Evolutionary conservation across 1,140 invertebrate species (phyloP).

Genomic region (Leptopilina boulardi): DNA sequence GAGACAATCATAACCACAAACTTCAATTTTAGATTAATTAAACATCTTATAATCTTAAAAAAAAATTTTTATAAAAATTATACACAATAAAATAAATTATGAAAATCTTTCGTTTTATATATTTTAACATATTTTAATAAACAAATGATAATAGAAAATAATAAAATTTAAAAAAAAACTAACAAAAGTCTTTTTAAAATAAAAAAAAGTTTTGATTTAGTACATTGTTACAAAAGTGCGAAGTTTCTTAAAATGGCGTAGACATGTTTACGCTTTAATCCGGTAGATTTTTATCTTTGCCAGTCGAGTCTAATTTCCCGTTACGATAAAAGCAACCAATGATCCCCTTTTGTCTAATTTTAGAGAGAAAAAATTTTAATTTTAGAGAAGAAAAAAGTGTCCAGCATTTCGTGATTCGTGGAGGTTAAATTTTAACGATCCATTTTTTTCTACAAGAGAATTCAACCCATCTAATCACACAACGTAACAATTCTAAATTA

Average conservation of each 20-base stretch:
- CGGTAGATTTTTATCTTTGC: not conserved
- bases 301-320: not conserved
- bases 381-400: slow-evolving; percentile 9
- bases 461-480: not conserved
- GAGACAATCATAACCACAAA: too few species aligned
- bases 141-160: too few species aligned
- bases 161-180: not conserved
- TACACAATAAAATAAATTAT: too few species aligned
- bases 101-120: too few species aligned
- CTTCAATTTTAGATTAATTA: too few species aligned
- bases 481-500: slow-evolving; percentile 13
- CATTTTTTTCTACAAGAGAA: not conserved
- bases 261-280: slow-evolving; percentile 3
- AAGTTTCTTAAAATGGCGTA: not conserved
- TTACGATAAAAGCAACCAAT: slow-evolving; percentile 19
- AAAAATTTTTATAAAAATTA: too few species aligned
- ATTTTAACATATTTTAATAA: too few species aligned
- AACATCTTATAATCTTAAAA: too few species aligned
- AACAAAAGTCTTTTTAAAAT: not conserved
- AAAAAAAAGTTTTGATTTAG: not conserved
- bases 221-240: not conserved
- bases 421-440: not conserved
- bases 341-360: not conserved
- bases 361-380: too few species aligned
- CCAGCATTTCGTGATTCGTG: not conserved